Conservation (phyloP, 64 coral and sea anemone genomes). For the Dendronephthya gigantea region DNA sequence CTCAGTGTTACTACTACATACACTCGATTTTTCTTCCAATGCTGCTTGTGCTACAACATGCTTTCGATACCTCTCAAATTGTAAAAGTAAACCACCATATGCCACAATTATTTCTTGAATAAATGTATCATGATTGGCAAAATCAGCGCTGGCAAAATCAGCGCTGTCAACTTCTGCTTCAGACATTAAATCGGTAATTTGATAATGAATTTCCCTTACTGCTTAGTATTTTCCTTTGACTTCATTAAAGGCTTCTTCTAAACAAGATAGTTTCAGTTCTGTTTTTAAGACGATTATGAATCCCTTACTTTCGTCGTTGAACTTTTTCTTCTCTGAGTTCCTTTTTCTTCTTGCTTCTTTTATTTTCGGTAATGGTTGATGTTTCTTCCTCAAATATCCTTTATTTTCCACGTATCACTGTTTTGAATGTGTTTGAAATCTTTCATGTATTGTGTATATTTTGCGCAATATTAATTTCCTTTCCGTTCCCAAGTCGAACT, state of each 20-base stretch:
- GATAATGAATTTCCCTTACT: too few species aligned
- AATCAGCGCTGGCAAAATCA: not conserved
- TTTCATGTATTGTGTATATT: not conserved
- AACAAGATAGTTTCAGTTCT: not conserved
- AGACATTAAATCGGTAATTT: not conserved
- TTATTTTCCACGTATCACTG: not conserved
- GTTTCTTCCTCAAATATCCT: not conserved
- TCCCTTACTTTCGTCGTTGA: not conserved
- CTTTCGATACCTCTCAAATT: not conserved
- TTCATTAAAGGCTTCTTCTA: not conserved
- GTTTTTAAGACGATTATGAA: not conserved
- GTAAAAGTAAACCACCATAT: not conserved
- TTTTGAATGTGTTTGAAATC: not conserved
- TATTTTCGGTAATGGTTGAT: not conserved
- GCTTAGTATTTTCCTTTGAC: too few species aligned
- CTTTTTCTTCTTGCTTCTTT: not conserved
- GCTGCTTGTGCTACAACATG: not conserved
- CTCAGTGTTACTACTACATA: not conserved
- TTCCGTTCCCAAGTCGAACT: not conserved
- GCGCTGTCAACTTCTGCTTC: not conserved
- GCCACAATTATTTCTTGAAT: not conserved
- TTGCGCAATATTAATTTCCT: not conserved
- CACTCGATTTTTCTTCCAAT: not conserved
- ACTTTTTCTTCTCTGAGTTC: not conserved
- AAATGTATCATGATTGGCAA: not conserved